These are phyloP conservation scores for Okapia johnstoni DNA, from an alignment of 2,113 vertebrate species.

Conservation along the genomic window DNA sequence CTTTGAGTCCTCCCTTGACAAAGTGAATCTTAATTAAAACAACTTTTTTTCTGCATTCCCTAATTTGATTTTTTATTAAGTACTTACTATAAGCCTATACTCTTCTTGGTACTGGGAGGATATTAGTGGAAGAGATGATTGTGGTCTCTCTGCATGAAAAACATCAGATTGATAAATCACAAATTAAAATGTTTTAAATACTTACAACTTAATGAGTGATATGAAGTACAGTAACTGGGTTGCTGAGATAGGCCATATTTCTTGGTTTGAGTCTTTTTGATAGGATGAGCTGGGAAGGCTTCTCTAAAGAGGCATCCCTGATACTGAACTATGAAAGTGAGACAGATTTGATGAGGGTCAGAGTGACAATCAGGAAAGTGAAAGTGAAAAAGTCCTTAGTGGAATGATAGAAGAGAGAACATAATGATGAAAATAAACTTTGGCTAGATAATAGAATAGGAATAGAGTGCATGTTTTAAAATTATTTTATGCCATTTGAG, in stretches of 20 bases:
- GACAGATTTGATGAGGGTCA: background rate
- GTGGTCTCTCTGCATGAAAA: background rate
- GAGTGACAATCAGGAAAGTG: background rate
- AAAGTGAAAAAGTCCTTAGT: background rate
- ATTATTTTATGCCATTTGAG: background rate
- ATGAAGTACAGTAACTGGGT: background rate
- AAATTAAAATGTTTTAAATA: background rate
- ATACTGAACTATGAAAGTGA: background rate
- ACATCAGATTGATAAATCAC: background rate
- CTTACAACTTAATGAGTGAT: background rate
- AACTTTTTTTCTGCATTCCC: background rate
- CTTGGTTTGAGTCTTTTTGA: background rate
- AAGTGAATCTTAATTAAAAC: background rate
- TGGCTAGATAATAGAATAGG: background rate
- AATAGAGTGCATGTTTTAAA: background rate
- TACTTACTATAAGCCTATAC: background rate
- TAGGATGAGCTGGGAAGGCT: too few species aligned
- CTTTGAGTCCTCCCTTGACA: background rate
- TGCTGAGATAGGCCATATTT: background rate
- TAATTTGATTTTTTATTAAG: background rate
- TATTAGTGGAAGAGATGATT: background rate
- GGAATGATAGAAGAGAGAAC: background rate
- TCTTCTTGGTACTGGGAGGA: background rate
- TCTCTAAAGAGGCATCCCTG: background rate
- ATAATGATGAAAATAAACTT: background rate